phyloP scores from a whole-genome alignment of 2,113 vertebrate species.

The Clarias magur region DNA sequence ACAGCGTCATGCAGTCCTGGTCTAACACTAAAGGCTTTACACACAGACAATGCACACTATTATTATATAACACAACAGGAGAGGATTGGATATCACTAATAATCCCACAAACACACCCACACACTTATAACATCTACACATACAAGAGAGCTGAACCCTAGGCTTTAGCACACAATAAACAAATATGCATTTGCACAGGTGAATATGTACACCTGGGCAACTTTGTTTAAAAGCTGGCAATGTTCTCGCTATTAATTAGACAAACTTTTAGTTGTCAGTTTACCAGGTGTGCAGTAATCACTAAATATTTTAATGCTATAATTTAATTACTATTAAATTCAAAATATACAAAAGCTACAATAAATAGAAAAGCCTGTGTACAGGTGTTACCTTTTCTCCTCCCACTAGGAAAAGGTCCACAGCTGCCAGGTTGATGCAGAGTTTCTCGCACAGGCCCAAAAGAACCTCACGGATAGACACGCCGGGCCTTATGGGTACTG shows the following conservation, averaged over 20 bases:
- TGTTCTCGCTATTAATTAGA: background rate
- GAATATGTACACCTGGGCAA: background rate
- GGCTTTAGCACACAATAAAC: background rate
- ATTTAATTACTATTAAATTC: background rate
- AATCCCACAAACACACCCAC: background rate
- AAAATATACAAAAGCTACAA: background rate
- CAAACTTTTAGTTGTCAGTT: background rate
- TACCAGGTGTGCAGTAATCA: background rate
- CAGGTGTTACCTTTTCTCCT: slow-evolving; percentile 87
- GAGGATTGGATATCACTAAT: slow-evolving; percentile 32
- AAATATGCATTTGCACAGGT: background rate
- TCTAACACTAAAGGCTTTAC: slow-evolving; percentile 90
- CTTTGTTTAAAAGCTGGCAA: background rate
- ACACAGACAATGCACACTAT: slow-evolving; percentile 40
- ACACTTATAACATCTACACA: background rate
- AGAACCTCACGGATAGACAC: slow-evolving; percentile 90
- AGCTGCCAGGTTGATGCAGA: slow-evolving; percentile 89
- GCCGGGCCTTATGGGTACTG: slow-evolving; percentile 80
- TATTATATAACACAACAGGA: slow-evolving; percentile 26
- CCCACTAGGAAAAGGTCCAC: slow-evolving; percentile 94
- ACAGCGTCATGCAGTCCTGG: slow-evolving; percentile 93
- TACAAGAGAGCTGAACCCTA: background rate
- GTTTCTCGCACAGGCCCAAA: slow-evolving; percentile 87
- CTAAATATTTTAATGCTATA: background rate
- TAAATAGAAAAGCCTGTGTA: background rate